Evolutionary conservation across 2,113 vertebrate genomes (phyloP).

Genomic region (Oophaga pumilio): DNA sequence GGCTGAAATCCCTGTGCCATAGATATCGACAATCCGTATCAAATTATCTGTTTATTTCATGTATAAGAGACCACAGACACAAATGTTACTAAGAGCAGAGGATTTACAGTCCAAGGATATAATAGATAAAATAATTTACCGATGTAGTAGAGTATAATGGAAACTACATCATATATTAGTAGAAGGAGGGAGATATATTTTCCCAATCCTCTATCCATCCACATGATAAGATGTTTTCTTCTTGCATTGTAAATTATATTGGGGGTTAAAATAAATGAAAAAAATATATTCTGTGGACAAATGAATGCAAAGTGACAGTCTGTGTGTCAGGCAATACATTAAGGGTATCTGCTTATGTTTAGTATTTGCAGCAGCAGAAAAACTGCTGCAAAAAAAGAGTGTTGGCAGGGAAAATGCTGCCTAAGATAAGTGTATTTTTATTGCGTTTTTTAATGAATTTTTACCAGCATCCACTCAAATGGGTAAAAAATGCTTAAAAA

Average conservation of each 20-base stretch:
- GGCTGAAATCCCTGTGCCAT: not conserved
- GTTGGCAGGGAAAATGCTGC: too few relatives aligned
- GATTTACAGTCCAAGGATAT: too few relatives aligned
- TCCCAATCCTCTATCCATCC: not conserved
- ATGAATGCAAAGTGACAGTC: too few relatives aligned
- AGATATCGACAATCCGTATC: not conserved
- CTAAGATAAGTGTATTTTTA: too few relatives aligned
- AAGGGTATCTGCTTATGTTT: too few relatives aligned
- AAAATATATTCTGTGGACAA: not conserved
- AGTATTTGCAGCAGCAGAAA: too few relatives aligned
- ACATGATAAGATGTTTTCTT: not conserved
- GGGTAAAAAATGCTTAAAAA: too few relatives aligned
- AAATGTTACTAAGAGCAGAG: not conserved
- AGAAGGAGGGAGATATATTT: not conserved
- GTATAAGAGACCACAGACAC: not conserved
- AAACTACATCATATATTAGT: not conserved
- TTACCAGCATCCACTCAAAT: too few relatives aligned
- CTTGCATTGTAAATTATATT: not conserved
- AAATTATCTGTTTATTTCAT: not conserved
- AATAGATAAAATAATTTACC: not conserved
- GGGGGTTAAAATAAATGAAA: not conserved
- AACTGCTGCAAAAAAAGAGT: too few relatives aligned
- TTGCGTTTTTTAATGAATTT: too few relatives aligned
- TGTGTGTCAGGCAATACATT: too few relatives aligned
- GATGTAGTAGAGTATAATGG: not conserved